phyloP scores from a whole-genome alignment of 2,888 invertebrate genomes.

The Drosophila aldrichi region DNA sequence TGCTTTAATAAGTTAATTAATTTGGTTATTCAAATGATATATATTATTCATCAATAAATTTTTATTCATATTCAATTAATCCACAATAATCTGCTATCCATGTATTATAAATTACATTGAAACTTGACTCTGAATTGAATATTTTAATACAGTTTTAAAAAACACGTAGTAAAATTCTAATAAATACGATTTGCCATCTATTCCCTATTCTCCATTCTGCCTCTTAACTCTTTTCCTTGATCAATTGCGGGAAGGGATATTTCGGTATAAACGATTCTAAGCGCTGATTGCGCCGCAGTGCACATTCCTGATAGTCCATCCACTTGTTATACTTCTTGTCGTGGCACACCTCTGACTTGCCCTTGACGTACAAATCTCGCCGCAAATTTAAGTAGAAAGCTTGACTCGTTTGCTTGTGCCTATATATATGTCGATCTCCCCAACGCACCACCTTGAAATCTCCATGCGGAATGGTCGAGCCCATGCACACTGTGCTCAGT shows the following conservation, averaged over 20 bases:
- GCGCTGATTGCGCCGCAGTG: constrained; percentile 49
- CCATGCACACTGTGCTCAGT: constrained; percentile 25
- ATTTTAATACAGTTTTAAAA: not conserved
- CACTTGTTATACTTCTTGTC: not conserved
- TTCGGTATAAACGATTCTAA: constrained; percentile 46
- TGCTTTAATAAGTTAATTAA: too few species aligned
- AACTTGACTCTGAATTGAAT: not conserved
- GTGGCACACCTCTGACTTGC: constrained; percentile 49
- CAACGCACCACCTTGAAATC: constrained; percentile 27
- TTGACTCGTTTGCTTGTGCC: not conserved
- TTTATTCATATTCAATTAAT: too few species aligned
- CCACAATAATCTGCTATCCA: too few species aligned
- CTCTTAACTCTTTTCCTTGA: not conserved
- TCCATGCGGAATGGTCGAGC: constrained; percentile 34
- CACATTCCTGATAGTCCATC: constrained; percentile 42
- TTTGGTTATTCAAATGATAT: too few species aligned
- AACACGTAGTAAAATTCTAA: not conserved
- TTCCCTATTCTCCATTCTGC: not conserved
- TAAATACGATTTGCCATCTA: not conserved
- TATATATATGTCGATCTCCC: constrained; percentile 28
- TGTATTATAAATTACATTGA: not conserved
- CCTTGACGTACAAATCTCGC: constrained; percentile 18
- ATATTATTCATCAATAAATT: too few species aligned
- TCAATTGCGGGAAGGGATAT: constrained; percentile 36
- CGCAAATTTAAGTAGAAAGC: constrained; percentile 36